Evolutionary conservation across 2,113 vertebrate genomes (phyloP).

Genomic region (Formicarius rufipectus): DNA sequence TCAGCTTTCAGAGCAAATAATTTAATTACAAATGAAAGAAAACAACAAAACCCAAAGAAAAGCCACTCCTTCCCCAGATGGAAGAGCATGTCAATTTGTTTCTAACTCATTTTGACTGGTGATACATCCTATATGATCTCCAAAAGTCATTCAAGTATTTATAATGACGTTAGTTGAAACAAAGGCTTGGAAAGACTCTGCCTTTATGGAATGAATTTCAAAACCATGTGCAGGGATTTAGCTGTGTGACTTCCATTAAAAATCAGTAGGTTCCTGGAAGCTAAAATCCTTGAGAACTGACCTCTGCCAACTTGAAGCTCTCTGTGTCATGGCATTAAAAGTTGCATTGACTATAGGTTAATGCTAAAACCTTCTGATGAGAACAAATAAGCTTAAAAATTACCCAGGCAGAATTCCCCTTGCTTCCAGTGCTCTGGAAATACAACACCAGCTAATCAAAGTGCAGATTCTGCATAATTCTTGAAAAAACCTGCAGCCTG

Average conservation of each 20-base stretch:
- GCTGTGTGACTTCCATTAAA: slow-evolving; percentile 6
- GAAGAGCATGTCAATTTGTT: slow-evolving; percentile 30
- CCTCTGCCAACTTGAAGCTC: not conserved
- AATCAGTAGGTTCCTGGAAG: not conserved
- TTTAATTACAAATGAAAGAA: slow-evolving; percentile 36
- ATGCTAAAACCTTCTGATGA: not conserved
- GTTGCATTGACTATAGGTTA: not conserved
- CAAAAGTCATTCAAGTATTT: slow-evolving; percentile 60
- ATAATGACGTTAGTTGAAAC: slow-evolving; percentile 46
- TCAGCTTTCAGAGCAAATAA: not conserved
- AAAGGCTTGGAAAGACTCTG: not conserved
- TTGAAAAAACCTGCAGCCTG: not conserved
- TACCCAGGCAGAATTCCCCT: not conserved
- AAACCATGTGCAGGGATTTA: not conserved
- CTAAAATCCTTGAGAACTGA: slow-evolving; percentile 40
- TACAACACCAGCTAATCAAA: not conserved
- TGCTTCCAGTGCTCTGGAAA: not conserved
- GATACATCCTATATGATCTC: slow-evolving; percentile 42
- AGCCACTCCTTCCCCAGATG: not conserved
- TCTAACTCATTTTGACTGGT: slow-evolving; percentile 51
- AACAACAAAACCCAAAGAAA: slow-evolving; percentile 23
- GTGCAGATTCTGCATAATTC: not conserved
- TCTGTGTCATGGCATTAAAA: slow-evolving; percentile 3
- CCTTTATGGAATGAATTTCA: slow-evolving; percentile 21
- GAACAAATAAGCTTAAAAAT: slow-evolving; percentile 18